Evolutionary conservation across 2,113 vertebrate species (phyloP), one percentile per base, ranked within the genome.

Genomic region (Indicator maculatus): DNA sequence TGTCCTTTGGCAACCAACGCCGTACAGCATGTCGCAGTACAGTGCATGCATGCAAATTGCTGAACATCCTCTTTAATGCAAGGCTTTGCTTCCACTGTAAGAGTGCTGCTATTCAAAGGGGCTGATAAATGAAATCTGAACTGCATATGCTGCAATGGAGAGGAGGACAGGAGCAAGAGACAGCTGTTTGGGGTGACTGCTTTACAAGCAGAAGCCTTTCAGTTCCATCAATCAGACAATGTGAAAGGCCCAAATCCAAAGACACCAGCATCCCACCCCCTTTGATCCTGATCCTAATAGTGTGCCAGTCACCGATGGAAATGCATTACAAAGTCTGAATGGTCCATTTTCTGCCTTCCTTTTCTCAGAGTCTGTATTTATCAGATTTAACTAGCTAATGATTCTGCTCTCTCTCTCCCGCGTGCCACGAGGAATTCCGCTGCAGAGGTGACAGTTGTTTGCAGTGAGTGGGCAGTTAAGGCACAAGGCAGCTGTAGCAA

Each of bases 201-300:
- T 97, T 97, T 95, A 94, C 95, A 97, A 97, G 97, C 73, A 95
- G 96, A 93, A 97, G 88, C 96, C 81, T 96, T 96, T 96, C 92
- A 96, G 92, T 94, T 96, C 92, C 90, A 95, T 98, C 97, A 97
- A 96, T 97, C 97, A 97, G 97, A 87, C 93, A 90, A 94, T 18
- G 76, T 97, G 97, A 98, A 97, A 97, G 95, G 95, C 96, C 96
- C 96, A 97, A 97, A 97, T 97, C 96, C 96, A 95, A 96, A 97
- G 96, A 95, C 94, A 92, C 86, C 83, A 85, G 95, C 95, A 96
- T 88, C 95, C 96, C 97, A 97, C 96, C 97, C 94, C 89, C 88
- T 96, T 96, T 97, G 97, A 97, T 97, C 97, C 95, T 21, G n/a
- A 95, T 96, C 97, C 96, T 97, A 97, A 97, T 95, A 96, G 95